Base-by-base conservation (phyloP, 1,140 invertebrate species). In the Drosophila seguyi region DNA sequence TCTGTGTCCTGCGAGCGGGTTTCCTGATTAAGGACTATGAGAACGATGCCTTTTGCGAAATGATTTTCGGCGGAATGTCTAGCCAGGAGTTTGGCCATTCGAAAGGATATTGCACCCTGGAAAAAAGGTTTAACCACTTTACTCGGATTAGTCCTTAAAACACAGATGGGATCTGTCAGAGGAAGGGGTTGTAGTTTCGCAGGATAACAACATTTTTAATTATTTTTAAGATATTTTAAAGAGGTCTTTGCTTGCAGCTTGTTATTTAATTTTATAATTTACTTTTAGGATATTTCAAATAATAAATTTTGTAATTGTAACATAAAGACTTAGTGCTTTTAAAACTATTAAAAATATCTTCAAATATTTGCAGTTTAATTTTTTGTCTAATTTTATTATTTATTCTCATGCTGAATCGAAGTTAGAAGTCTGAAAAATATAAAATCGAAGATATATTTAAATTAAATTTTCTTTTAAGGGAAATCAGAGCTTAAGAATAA, bases 21-120 rank as follows among this genome's bases (percentile, higher is more conserved):
- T 69, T 78, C 75, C 84, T 85, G 81, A 86, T 86, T 85, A 73
- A 73, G 66, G 50, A 73, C 38, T 18, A n/a, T 0, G 22, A n/a
- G 14, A 11, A 48, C 16, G 47, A n/a, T 16, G n/a, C 48, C 58
- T 41, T 20, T 22, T 63, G 67, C 55, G 22, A 79, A 84, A 75
- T 76, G 72, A 79, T 71, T 68, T 69, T 77, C 8, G 20, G 78
- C 66, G 66, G 73, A 86, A 68, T 83, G 80, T 56, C 55, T 68
- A 57, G 62, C 42, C 27, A 25, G 20, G 11, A 22, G 42, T 8
- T 34, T 13, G 42, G 60, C 27, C 45, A 59, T 41, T 52, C 22
- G 25, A 25, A 22, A 44, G 65, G 42, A 50, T 39, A 48, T 71
- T 71, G 71, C 34, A 71, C 56, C 39, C 25, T 20, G 20, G 14